A percentile compares a stretch with the other conserved stretches of the same genome.
phyloP scores from a whole-genome alignment of 1,140 invertebrate genomes.

The Meloidogyne exigua region DNA sequence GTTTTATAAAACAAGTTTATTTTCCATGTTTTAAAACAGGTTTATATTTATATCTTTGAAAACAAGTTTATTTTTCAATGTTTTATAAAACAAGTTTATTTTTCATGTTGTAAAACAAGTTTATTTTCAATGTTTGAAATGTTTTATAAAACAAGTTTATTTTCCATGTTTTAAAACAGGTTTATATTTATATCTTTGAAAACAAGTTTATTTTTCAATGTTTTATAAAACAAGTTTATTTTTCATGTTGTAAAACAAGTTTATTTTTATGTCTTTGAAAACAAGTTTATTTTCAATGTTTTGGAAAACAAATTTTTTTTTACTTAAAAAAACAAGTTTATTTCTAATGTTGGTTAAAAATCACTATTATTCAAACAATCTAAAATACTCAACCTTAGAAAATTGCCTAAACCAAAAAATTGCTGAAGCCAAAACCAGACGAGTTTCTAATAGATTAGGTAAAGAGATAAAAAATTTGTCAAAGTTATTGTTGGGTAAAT shows the following conservation, averaged over 20 bases:
- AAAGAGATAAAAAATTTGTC: conserved; percentile 8
- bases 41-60: background rate
- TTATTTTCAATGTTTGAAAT: background rate
- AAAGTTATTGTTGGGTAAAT: background rate
- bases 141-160: background rate
- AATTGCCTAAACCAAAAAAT: conserved; percentile 12
- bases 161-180: background rate
- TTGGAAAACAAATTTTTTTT: too few relatives aligned
- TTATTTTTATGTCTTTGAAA: background rate
- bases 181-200: background rate
- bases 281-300: background rate
- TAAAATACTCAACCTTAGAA: conserved; percentile 8
- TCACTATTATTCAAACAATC: too few relatives aligned
- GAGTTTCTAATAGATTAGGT: conserved; percentile 1
- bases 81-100: background rate
- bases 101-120: background rate
- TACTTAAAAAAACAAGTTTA: background rate
- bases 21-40: background rate
- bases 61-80: too few relatives aligned
- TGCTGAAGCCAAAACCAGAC: background rate
- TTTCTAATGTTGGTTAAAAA: too few relatives aligned
- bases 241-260: background rate
- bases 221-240: background rate
- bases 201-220: too few relatives aligned
- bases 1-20: background rate